Evolutionary conservation across 1,140 invertebrate species (phyloP), one percentile per base, ranked within the genome.

Genomic region (Chrysomallon squamiferum): DNA sequence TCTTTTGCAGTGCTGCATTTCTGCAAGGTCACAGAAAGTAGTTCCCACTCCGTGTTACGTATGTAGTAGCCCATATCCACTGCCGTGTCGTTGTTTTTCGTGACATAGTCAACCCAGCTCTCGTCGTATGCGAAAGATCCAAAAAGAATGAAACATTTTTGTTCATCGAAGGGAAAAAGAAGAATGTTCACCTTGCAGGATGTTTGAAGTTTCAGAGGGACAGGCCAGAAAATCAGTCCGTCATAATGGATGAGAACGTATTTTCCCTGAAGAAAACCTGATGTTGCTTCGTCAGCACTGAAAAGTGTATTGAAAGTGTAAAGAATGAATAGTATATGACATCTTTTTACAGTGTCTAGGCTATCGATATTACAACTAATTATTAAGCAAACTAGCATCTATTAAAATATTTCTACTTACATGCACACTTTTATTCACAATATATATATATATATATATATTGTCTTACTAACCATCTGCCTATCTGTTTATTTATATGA

Each of bases 41-140:
- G 89, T 87, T 96, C 94, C 97, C 97, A 99, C 89, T 98, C 96
- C 81, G 95, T 95, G 86, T 98, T 98, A 79, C 93, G 93, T 86
- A 98, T 95, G 89, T 97, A 98, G 89, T 93, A 94, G 86, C 92
- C 93, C 75, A 96, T 92, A 88, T 98, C 96, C 9, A 81, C 73
- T 0, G 73, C 72, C 0, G 71, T 54, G 30, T 70, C 70, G 35
- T 79, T 70, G 13, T 72, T 65, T 29, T 70, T 73, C 2, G 73
- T 74, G 4, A 65, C 62, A 61, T 88, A 80, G 71, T 87, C 85
- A 20, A 92, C 85, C 73, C 90, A 87, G 5, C 88, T 76, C 1
- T 88, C 89, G 66, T 88, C 84, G 83, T 88, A 88, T 11, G 86
- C 87, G 87, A 87, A 88, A 30, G 85, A 86, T 18, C 87, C 87